These are phyloP conservation scores for Bombus turneri DNA, from an alignment of 1,140 invertebrate genomes.

Conservation along the genomic window DNA sequence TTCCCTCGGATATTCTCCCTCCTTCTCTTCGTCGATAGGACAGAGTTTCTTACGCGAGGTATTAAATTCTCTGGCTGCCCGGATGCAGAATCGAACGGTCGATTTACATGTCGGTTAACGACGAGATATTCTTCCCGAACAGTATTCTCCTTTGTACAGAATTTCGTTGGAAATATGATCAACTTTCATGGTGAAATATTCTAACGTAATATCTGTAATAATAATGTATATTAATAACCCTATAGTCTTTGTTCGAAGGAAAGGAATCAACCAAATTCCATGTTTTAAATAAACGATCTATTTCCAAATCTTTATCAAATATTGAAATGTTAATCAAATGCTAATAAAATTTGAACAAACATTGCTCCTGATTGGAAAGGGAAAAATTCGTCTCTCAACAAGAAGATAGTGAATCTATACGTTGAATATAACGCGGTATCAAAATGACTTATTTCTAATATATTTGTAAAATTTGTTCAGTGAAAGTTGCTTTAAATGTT, in stretches of 20 bases:
- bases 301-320: too few relatives aligned
- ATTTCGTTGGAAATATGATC: neutral
- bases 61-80: neutral
- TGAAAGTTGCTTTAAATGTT: neutral
- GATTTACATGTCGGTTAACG: conserved; percentile 19
- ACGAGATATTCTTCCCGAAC: neutral
- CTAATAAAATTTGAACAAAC: too few relatives aligned
- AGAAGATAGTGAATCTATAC: too few relatives aligned
- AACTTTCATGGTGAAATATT: neutral
- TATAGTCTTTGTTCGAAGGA: neutral
- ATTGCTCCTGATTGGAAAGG: too few relatives aligned
- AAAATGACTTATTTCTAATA: too few relatives aligned
- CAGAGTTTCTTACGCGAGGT: conserved; percentile 4
- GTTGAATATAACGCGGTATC: too few relatives aligned
- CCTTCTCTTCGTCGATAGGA: neutral
- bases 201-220: too few relatives aligned
- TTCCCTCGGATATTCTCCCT: neutral
- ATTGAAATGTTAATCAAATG: too few relatives aligned
- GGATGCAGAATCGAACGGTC: neutral
- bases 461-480: too few relatives aligned
- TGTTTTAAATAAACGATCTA: too few relatives aligned
- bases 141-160: neutral
- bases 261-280: too few relatives aligned
- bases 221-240: neutral
- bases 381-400: too few relatives aligned